Percentiles rank a stretch among this genome's conserved stretches.
phyloP scores from a whole-genome alignment of 2,113 vertebrate species.

The Myiozetetes cayanensis region DNA sequence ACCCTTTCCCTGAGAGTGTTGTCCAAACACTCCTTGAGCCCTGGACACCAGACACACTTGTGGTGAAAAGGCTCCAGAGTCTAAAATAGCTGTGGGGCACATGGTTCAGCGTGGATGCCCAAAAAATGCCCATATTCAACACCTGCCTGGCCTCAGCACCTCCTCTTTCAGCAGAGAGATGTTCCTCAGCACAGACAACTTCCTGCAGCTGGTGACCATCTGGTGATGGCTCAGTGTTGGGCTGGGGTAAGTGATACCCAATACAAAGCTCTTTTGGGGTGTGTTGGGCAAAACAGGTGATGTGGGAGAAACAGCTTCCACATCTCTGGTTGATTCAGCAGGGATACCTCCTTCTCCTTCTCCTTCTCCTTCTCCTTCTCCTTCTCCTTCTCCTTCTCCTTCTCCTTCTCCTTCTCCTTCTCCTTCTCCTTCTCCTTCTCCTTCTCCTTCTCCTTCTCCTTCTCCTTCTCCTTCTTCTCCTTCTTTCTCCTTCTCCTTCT shows the following conservation, averaged over 20 bases:
- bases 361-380: not conserved
- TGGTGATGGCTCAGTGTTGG: not conserved
- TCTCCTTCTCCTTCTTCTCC: too few relatives aligned
- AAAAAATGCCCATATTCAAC: not conserved
- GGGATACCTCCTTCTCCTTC: not conserved
- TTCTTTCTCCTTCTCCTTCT: too few relatives aligned
- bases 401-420: too few relatives aligned
- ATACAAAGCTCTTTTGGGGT: not conserved
- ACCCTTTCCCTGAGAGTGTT: not conserved
- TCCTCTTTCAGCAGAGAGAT: not conserved
- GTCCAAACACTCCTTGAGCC: too few relatives aligned
- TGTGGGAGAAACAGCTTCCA: not conserved
- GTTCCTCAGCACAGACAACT: not conserved
- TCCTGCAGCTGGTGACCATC: not conserved
- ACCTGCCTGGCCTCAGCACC: not conserved
- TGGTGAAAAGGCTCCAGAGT: not conserved
- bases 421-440: too few relatives aligned
- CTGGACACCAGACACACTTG: not conserved
- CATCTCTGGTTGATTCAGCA: not conserved
- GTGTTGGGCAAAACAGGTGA: not conserved
- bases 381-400: too few relatives aligned
- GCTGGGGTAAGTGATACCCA: too few relatives aligned
- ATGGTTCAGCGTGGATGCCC: not conserved
- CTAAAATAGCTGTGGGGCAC: not conserved
- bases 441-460: too few relatives aligned